Evolutionary conservation across 2,888 invertebrate species (phyloP), one percentile per base, ranked within the genome.

Genomic region (Isotomurus palustris): DNA sequence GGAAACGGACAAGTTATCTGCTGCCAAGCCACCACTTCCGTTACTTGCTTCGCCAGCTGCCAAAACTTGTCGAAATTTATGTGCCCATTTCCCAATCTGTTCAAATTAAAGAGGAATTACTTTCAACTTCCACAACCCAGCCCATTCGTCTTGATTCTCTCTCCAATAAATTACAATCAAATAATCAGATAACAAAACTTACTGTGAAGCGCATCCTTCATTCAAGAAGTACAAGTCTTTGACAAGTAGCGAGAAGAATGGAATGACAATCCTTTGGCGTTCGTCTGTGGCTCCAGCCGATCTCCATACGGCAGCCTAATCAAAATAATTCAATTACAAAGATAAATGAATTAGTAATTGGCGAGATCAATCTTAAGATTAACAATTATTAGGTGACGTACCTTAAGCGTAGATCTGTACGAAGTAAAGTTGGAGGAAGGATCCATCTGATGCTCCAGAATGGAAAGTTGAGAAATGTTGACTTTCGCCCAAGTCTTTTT

Each of bases 371-470:
- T n/a, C n/a, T 44, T 17, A 6, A 44, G 8, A 22, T 8, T 17
- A 22, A 22, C 44, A 22, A 44, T 40, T 12, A 40, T 6, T n/a
- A 40, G 40, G 14, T 32, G 8, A 32, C n/a, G 10, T 53, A 66
- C 90, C 76, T 91, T 90, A 68, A 91, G 77, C 28, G 90, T 91
- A 47, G 90, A 88, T 64, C 91, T 80, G 77, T 91, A 91, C 75
- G 87, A 88, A 74, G 86, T 84, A 74, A 91, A 91, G 77, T 91
- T 91, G 72, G 87, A 88, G 71, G 87, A 86, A 12, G 91, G 91
- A 75, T 91, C 89, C 86, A 91, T 88, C 78, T 91, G 91, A 76
- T 91, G 89, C 77, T 88, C 88, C 72, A 89, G 79, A 63, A 89
- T 86, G 10, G 85, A 84, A 74, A 91, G 87, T 76, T 90, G 89